Percentiles rank a stretch among this genome's conserved stretches.
phyloP scores from a whole-genome alignment of 64 coral and sea anemone genomes.

The Dendrophyllia cribrosa region DNA sequence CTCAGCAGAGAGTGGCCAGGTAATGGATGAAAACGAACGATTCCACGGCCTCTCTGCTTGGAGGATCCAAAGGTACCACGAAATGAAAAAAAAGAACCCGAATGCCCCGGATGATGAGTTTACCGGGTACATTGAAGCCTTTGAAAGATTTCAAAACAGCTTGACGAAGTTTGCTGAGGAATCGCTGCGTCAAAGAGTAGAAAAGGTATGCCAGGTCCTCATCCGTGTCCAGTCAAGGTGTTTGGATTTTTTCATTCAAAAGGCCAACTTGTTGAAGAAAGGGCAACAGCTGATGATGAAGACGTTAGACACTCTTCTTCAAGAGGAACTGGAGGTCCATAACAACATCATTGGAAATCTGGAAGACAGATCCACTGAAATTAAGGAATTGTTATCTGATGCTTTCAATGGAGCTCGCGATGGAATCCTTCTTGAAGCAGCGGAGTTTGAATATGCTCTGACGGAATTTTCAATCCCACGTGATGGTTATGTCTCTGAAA shows the following conservation, averaged over 20 bases:
- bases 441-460: slow-evolving; percentile 39
- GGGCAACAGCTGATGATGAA: slow-evolving; percentile 1
- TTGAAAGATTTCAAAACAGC: slow-evolving; percentile 53
- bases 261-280: slow-evolving; percentile 57
- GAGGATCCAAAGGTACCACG: slow-evolving; percentile 36
- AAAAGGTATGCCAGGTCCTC: slow-evolving; percentile 4
- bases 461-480: not conserved
- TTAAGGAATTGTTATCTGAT: slow-evolving; percentile 9
- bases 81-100: slow-evolving; percentile 33
- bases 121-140: slow-evolving; percentile 47
- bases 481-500: slow-evolving; percentile 34
- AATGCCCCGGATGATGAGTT: slow-evolving; percentile 11
- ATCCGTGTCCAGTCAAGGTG: slow-evolving; percentile 55
- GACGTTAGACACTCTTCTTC: slow-evolving; percentile 7
- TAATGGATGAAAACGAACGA: slow-evolving; percentile 17
- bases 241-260: slow-evolving; percentile 73
- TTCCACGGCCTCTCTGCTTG: slow-evolving; percentile 75
- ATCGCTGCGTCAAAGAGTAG: slow-evolving; percentile 32
- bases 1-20: not conserved
- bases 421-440: slow-evolving; percentile 21
- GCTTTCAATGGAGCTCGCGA: not conserved
- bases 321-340: slow-evolving; percentile 50
- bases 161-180: slow-evolving; percentile 52
- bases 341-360: slow-evolving; percentile 20
- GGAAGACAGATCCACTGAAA: slow-evolving; percentile 7